phyloP scores from a whole-genome alignment of 2,888 invertebrate genomes.

The Tenodera sinensis region DNA sequence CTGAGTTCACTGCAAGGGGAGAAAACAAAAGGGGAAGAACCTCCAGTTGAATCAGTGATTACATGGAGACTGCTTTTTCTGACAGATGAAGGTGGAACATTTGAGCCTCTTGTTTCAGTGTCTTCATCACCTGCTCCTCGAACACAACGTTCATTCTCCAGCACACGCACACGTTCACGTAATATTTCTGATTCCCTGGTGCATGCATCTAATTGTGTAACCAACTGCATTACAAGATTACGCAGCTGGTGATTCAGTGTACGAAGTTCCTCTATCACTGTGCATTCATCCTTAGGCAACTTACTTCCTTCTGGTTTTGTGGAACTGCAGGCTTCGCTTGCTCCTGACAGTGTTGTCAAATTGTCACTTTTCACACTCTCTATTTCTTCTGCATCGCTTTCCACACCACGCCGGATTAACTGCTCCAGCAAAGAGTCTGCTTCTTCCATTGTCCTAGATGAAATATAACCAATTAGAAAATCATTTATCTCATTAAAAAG shows the following conservation, averaged over 20 bases:
- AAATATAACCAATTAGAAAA: neutral
- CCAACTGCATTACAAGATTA: slow-evolving; percentile 54
- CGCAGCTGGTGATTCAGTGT: slow-evolving; percentile 62
- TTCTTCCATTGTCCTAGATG: slow-evolving; percentile 56
- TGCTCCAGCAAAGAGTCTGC: slow-evolving; percentile 59
- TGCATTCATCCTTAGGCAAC: slow-evolving; percentile 58
- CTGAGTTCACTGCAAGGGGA: slow-evolving; percentile 38
- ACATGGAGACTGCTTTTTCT: slow-evolving; percentile 31
- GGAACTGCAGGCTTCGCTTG: neutral
- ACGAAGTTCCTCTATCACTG: slow-evolving; percentile 64
- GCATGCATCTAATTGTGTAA: slow-evolving; percentile 62
- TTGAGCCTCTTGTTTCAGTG: slow-evolving; percentile 1
- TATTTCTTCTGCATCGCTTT: slow-evolving; percentile 29
- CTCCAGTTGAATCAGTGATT: slow-evolving; percentile 33
- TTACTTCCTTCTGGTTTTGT: slow-evolving; percentile 42
- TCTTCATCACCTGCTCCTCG: slow-evolving; percentile 17
- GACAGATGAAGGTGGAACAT: slow-evolving; percentile 38
- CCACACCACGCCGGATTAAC: slow-evolving; percentile 39
- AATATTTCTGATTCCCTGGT: slow-evolving; percentile 60
- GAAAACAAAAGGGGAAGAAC: slow-evolving; percentile 38
- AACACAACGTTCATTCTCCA: slow-evolving; percentile 50
- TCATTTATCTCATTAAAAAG: neutral
- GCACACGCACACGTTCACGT: slow-evolving; percentile 54
- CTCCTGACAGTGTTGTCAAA: neutral
- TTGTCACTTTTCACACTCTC: slow-evolving; percentile 18